Percentiles rank a stretch among this genome's conserved stretches.
These are phyloP conservation scores for Pangasius mekongensis DNA, from an alignment of 2,797 vertebrate genomes.

Conservation along the genomic window DNA sequence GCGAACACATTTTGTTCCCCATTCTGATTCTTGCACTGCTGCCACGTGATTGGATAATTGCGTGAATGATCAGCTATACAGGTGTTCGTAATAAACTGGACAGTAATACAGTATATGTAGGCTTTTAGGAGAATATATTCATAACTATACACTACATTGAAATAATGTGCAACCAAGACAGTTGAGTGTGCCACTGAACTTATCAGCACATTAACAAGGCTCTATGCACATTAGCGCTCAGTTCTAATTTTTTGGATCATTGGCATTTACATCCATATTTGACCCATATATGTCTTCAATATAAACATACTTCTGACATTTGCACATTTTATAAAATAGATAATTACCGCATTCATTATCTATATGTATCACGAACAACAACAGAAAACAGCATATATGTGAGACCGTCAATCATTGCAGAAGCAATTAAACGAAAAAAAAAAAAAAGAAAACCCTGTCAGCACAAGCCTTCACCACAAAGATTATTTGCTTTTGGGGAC, in stretches of 20 bases:
- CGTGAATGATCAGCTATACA: not conserved
- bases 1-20: not conserved
- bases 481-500: conserved; percentile 13
- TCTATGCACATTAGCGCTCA: not conserved
- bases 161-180: not conserved
- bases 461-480: conserved; percentile 1
- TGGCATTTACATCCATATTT: not conserved
- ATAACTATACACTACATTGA: not conserved
- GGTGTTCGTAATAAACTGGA: not conserved
- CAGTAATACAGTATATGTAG: not conserved
- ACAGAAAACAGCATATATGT: not conserved
- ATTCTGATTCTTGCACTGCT: not conserved
- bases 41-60: not conserved
- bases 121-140: not conserved
- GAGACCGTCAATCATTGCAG: not conserved
- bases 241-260: not conserved
- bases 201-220: not conserved
- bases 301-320: not conserved
- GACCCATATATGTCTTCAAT: not conserved
- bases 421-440: not conserved
- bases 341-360: not conserved
- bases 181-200: not conserved
- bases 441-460: not conserved
- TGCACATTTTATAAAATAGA: not conserved
- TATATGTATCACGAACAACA: not conserved